phyloP scores from a whole-genome alignment of 1,140 invertebrate genomes.

The Drosophila malerkotliana region DNA sequence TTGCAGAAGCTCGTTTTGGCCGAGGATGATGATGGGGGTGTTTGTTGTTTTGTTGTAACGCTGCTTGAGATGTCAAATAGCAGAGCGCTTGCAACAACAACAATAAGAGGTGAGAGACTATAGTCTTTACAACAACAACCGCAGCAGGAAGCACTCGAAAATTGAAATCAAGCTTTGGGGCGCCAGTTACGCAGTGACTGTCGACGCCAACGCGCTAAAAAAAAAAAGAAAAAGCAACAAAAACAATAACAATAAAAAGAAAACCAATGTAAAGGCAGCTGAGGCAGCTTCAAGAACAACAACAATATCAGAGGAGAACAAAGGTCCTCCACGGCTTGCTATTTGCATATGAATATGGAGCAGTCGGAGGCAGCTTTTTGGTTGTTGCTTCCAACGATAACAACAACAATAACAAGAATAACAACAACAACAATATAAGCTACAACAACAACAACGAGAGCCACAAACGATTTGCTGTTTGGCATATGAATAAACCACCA shows the following conservation, averaged over 20 bases:
- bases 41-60: constrained; percentile 45
- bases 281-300: constrained; percentile 24
- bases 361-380: constrained; percentile 57
- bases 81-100: constrained; percentile 39
- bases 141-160: constrained; percentile 78
- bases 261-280: constrained; percentile 22
- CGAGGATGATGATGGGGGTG: background rate
- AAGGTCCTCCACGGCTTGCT: constrained; percentile 66
- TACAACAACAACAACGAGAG: constrained; percentile 12
- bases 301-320: constrained; percentile 44
- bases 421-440: constrained; percentile 11
- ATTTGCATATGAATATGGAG: constrained; percentile 78
- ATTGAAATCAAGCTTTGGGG: constrained; percentile 74
- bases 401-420: constrained; percentile 39
- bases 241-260: constrained; percentile 45
- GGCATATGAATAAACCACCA: constrained; percentile 64
- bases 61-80: constrained; percentile 79
- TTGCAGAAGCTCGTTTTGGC: constrained; percentile 27
- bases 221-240: constrained; percentile 25
- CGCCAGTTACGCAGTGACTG: constrained; percentile 52
- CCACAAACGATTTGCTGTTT: constrained; percentile 59
- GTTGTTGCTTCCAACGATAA: constrained; percentile 50
- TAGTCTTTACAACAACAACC: constrained; percentile 28
- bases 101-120: background rate
- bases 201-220: constrained; percentile 49